A percentile compares a stretch with the other conserved stretches of the same genome.
Conservation (phyloP, 2,888 invertebrate genomes). For the Caenorhabditis afra region DNA sequence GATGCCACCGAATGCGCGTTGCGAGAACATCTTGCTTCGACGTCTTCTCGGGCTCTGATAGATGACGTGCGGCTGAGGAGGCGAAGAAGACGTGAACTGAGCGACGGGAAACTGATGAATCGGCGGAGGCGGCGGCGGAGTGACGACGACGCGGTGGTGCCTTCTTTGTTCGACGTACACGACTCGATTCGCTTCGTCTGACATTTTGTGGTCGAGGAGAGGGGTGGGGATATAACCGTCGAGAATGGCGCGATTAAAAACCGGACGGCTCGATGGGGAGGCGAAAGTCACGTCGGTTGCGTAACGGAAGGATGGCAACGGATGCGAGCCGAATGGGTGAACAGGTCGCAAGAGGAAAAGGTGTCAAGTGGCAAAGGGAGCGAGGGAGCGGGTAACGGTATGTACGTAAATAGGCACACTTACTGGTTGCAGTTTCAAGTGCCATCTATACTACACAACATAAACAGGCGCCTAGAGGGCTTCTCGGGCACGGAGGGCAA, state of each 20-base stretch:
- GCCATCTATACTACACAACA: slow-evolving; percentile 15
- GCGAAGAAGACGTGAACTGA: slow-evolving; percentile 21
- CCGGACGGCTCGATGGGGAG: slow-evolving; percentile 51
- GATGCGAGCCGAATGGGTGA: slow-evolving; percentile 9
- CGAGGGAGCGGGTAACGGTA: neutral
- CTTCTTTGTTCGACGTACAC: slow-evolving; percentile 57
- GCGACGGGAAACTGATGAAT: slow-evolving; percentile 34
- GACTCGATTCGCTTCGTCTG: slow-evolving; percentile 62
- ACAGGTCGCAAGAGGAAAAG: slow-evolving; percentile 15
- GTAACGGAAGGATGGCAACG: slow-evolving; percentile 13
- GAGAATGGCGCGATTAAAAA: slow-evolving; percentile 52
- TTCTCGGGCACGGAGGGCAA: too few species aligned
- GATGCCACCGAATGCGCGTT: slow-evolving; percentile 69
- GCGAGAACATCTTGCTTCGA: slow-evolving; percentile 65
- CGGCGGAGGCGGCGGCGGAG: slow-evolving; percentile 18
- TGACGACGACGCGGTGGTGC: slow-evolving; percentile 32
- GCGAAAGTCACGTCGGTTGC: slow-evolving; percentile 42
- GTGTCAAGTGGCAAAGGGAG: slow-evolving; percentile 34
- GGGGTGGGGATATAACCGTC: slow-evolving; percentile 43
- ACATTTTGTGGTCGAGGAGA: slow-evolving; percentile 35
- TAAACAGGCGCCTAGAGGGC: too few species aligned
- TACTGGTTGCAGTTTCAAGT: slow-evolving; percentile 50
- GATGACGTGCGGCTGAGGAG: slow-evolving; percentile 1
- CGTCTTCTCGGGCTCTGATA: neutral
- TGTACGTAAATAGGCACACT: slow-evolving; percentile 32